Conservation (phyloP, 2,888 invertebrate species). For the Limenitis camilla region DNA sequence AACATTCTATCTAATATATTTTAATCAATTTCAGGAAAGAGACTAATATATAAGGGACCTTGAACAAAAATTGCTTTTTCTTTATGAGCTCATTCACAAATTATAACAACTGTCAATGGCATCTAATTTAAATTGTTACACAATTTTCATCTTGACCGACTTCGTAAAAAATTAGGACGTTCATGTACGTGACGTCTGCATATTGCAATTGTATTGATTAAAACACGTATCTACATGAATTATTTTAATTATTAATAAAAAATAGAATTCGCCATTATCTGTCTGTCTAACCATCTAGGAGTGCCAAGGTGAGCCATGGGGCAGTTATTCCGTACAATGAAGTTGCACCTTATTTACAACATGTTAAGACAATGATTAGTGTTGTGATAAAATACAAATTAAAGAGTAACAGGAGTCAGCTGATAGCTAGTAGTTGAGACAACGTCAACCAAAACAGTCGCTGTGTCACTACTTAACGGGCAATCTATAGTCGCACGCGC, state of each 20-base stretch:
- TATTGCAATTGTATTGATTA: conserved; percentile 18
- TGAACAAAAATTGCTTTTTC: conserved; percentile 35
- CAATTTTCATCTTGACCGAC: conserved; percentile 52
- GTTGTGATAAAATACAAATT: conserved; percentile 67
- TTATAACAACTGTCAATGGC: conserved; percentile 34
- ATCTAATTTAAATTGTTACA: conserved; percentile 39
- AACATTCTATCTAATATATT: conserved; percentile 3
- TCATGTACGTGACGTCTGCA: conserved; percentile 33
- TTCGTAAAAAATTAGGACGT: conserved; percentile 43
- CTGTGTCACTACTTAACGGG: conserved; percentile 27
- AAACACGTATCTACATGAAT: conserved; percentile 19
- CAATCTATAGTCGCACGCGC: conserved; percentile 48
- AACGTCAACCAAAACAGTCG: conserved; percentile 48
- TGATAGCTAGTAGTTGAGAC: conserved; percentile 58
- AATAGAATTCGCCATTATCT: conserved; percentile 10
- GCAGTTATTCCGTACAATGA: conserved; percentile 11
- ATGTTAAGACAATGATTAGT: conserved; percentile 33
- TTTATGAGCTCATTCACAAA: conserved; percentile 28
- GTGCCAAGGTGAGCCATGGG: conserved; percentile 25
- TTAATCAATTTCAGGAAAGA: conserved; percentile 15
- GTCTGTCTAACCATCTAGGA: conserved; percentile 4
- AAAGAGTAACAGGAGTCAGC: conserved; percentile 57
- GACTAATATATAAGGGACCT: conserved; percentile 32
- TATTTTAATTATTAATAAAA: conserved; percentile 10
- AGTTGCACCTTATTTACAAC: conserved; percentile 30